These are phyloP conservation scores for Rhopalosiphum padi DNA, from an alignment of 1,140 invertebrate species.

Conservation along the genomic window DNA sequence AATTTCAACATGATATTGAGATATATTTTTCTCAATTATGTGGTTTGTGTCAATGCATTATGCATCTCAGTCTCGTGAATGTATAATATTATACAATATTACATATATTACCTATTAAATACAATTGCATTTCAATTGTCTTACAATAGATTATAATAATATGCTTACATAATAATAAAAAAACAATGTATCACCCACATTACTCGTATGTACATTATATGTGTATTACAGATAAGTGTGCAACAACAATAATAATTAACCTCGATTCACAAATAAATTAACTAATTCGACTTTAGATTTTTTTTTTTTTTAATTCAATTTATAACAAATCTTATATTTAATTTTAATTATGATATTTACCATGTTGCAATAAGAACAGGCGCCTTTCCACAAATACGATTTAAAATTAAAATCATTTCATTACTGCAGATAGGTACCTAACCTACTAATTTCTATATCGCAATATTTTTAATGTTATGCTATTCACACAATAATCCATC, in stretches of 20 bases:
- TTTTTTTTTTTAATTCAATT: neutral
- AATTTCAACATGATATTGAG: neutral
- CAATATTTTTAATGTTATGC: too few relatives aligned
- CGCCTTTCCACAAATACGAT: too few relatives aligned
- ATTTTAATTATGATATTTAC: too few relatives aligned
- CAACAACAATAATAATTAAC: neutral
- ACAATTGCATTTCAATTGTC: neutral
- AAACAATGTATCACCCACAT: neutral
- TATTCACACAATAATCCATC: too few relatives aligned
- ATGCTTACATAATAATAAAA: neutral
- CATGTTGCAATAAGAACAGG: too few relatives aligned
- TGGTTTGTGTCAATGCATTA: neutral
- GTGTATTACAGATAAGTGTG: neutral
- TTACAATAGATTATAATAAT: neutral
- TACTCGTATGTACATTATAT: neutral
- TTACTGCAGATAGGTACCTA: too few relatives aligned
- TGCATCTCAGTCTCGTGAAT: neutral
- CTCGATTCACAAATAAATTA: neutral
- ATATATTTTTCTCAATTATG: neutral
- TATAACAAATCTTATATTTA: neutral
- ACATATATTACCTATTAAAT: neutral
- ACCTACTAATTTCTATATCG: too few relatives aligned
- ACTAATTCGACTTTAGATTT: neutral
- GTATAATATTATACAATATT: too few relatives aligned
- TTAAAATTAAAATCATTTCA: too few relatives aligned